phyloP scores from a whole-genome alignment of 1,140 invertebrate species.

The Onthophagus taurus region DNA sequence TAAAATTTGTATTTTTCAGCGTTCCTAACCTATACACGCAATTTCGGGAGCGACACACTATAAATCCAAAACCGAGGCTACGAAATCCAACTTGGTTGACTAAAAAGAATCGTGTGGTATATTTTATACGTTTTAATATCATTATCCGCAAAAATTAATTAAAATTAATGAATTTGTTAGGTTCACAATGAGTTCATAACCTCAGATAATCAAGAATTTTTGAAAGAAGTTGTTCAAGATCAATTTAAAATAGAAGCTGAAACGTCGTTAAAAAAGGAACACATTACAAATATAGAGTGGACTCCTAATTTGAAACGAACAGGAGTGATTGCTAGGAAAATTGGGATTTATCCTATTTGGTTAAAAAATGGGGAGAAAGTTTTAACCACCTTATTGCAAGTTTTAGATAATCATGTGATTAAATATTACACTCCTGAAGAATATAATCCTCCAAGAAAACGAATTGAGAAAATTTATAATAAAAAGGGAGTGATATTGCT shows the following conservation, averaged over 20 bases:
- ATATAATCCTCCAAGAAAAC: conserved; percentile 49
- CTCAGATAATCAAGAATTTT: conserved; percentile 69
- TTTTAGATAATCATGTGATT: conserved; percentile 93
- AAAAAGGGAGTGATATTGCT: conserved; percentile 67
- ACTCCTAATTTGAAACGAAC: conserved; percentile 51
- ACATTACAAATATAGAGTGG: conserved; percentile 51
- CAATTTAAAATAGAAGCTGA: conserved; percentile 41
- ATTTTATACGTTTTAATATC: conserved; percentile 20
- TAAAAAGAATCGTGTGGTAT: conserved; percentile 42
- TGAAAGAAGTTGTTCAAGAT: conserved; percentile 67
- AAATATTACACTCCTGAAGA: conserved; percentile 81
- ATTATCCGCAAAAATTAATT: conserved; percentile 11
- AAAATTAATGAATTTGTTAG: conserved; percentile 38
- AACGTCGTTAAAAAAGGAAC: conserved; percentile 41
- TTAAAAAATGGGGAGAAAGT: conserved; percentile 73
- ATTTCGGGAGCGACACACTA: conserved; percentile 24
- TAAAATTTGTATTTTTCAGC: too few species aligned
- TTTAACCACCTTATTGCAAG: conserved; percentile 75
- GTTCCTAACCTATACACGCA: too few species aligned
- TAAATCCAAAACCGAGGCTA: conserved; percentile 38
- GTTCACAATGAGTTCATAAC: conserved; percentile 61
- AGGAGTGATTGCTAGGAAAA: conserved; percentile 86
- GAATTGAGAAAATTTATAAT: conserved; percentile 33
- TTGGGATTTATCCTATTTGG: conserved; percentile 91
- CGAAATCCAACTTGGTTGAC: conserved; percentile 49